Conservation (phyloP, 2,113 vertebrate genomes). For the Gasterosteus aculeatus region DNA sequence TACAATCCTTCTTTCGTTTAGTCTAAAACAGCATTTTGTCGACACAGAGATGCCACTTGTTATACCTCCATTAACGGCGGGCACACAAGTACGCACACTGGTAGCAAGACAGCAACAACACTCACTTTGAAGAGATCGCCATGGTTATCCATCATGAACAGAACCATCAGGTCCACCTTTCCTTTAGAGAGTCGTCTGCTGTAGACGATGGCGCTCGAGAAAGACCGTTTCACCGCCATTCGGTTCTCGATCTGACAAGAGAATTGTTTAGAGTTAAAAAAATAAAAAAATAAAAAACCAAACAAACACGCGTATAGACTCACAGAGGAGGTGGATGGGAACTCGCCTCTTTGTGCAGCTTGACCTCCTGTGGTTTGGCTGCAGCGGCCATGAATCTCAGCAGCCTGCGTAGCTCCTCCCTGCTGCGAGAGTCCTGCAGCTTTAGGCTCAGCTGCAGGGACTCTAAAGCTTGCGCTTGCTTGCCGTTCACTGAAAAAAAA, state of each 20-base stretch:
- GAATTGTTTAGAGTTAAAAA: constrained; percentile 6
- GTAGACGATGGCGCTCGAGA: constrained; percentile 91
- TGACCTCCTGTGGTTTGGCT: constrained; percentile 85
- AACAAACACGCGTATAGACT: not conserved
- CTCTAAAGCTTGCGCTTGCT: constrained; percentile 90
- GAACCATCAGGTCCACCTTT: constrained; percentile 93
- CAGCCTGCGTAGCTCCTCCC: constrained; percentile 93
- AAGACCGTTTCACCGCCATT: constrained; percentile 96
- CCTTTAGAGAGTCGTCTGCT: constrained; percentile 91
- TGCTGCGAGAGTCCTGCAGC: constrained; percentile 87
- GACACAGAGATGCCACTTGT: not conserved
- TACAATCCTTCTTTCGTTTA: not conserved
- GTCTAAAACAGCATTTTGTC: constrained; percentile 12
- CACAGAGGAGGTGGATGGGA: not conserved
- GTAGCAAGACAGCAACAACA: not conserved
- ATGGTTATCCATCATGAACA: constrained; percentile 96
- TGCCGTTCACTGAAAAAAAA: constrained; percentile 89
- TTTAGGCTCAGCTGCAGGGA: constrained; percentile 93
- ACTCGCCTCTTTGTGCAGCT: constrained; percentile 91
- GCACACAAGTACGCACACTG: not conserved
- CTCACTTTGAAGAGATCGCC: constrained; percentile 94
- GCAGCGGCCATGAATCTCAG: constrained; percentile 94
- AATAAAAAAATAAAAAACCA: constrained; percentile 8
- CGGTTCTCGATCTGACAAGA: constrained; percentile 90
- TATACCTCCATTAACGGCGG: not conserved